Percentiles rank a stretch among this genome's conserved stretches.
phyloP scores from a whole-genome alignment of 2,888 invertebrate species.

The Spicauda simplicius region DNA sequence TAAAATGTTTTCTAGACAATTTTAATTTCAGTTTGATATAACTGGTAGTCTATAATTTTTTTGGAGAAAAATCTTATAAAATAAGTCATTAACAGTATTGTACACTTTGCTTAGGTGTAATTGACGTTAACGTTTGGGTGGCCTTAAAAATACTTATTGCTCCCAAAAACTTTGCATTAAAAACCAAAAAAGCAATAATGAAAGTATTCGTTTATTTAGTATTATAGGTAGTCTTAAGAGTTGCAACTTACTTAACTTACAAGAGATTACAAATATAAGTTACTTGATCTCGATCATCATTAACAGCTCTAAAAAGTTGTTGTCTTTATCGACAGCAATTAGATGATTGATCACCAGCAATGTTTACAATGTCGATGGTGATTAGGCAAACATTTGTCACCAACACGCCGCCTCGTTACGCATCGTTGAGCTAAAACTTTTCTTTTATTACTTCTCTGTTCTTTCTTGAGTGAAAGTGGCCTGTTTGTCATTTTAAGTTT shows the following conservation, averaged over 20 bases:
- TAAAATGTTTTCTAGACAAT: background rate
- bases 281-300: background rate
- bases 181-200: too few relatives aligned
- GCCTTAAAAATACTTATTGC: too few relatives aligned
- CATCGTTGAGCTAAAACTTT: conserved; percentile 52
- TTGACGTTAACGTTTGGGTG: too few relatives aligned
- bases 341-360: background rate
- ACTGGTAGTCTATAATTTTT: too few relatives aligned
- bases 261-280: background rate
- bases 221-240: too few relatives aligned
- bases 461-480: conserved; percentile 72
- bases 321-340: conserved; percentile 5
- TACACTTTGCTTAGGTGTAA: too few relatives aligned
- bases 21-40: too few relatives aligned
- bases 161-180: too few relatives aligned
- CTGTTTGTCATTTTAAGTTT: conserved; percentile 66
- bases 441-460: conserved; percentile 58
- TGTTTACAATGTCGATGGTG: conserved; percentile 18
- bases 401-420: conserved; percentile 43
- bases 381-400: conserved; percentile 38
- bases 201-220: too few relatives aligned
- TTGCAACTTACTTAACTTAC: too few relatives aligned
- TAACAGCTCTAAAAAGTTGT: background rate
- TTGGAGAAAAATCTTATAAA: too few relatives aligned
- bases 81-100: too few relatives aligned